Conservation (phyloP, 2,797 vertebrate genomes). For the Rhyacichthys aspro region DNA sequence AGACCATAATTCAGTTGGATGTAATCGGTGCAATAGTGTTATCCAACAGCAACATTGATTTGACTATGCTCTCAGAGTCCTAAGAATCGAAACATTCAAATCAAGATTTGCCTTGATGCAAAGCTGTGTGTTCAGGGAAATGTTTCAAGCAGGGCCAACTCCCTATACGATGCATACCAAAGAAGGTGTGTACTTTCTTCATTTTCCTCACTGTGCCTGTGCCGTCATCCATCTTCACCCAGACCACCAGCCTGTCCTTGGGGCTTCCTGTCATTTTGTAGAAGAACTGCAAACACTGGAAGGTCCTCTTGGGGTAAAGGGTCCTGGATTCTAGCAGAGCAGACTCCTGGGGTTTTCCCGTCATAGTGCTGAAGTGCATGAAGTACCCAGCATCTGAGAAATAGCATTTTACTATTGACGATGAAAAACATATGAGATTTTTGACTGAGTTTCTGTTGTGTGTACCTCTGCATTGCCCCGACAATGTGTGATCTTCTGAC, state of each 20-base stretch:
- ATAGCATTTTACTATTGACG: neutral
- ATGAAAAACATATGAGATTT: neutral
- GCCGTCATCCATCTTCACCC: conserved; percentile 86
- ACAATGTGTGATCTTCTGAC: conserved; percentile 84
- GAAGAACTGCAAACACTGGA: conserved; percentile 93
- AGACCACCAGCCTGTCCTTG: conserved; percentile 84
- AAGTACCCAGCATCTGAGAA: conserved; percentile 84
- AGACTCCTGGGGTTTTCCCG: conserved; percentile 68
- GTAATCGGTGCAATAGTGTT: neutral
- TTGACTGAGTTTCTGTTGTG: neutral
- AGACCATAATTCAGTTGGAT: neutral
- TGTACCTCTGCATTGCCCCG: conserved; percentile 84
- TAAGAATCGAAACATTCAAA: conserved; percentile 4
- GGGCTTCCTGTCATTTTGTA: conserved; percentile 87
- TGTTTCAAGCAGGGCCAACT: neutral
- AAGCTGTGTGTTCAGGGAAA: neutral
- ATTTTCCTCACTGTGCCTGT: conserved; percentile 82
- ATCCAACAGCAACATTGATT: conserved; percentile 22
- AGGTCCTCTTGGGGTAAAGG: conserved; percentile 87
- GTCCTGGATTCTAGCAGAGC: conserved; percentile 88
- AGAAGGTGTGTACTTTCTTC: conserved; percentile 84
- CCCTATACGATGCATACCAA: conserved; percentile 72
- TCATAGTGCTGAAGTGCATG: conserved; percentile 84
- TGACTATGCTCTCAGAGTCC: conserved; percentile 17
- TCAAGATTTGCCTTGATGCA: conserved; percentile 9